A percentile compares a stretch with the other conserved stretches of the same genome.
Conservation (phyloP, 1,140 invertebrate species). For the Heliconius nattereri region DNA sequence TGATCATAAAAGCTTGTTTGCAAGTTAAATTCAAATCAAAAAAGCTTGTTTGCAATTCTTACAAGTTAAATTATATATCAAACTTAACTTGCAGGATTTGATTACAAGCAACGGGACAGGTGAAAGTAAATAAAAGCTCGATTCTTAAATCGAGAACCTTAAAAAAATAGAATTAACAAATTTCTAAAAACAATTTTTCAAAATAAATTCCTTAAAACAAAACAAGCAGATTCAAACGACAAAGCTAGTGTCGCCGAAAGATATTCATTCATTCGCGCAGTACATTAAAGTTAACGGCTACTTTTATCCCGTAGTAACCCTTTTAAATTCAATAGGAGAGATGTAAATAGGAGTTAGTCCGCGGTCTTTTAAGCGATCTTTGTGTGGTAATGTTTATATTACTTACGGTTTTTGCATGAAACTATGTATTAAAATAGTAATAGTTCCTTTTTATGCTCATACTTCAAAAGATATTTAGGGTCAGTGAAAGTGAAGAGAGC, state of each 20-base stretch:
- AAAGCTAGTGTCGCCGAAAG: not conserved
- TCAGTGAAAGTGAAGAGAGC: no score
- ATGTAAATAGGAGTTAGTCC: conserved; percentile 7
- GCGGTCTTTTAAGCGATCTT: not conserved
- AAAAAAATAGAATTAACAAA: no score
- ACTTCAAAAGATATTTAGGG: no score
- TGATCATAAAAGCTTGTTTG: no score
- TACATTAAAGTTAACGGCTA: conserved; percentile 4
- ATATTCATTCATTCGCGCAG: not conserved
- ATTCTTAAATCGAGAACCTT: no score
- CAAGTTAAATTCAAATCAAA: no score
- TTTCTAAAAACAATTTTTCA: not conserved
- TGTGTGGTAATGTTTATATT: not conserved
- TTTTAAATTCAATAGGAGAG: conserved; percentile 3
- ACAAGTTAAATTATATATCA: no score
- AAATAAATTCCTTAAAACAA: not conserved
- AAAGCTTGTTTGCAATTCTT: no score
- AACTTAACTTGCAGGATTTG: no score
- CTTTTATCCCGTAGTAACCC: conserved; percentile 8
- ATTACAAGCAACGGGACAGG: no score
- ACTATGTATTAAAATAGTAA: not conserved
- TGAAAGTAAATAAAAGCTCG: no score
- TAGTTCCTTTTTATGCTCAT: not conserved
- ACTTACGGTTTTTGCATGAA: not conserved
- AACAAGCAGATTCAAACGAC: not conserved